These are phyloP conservation scores for Hemibagrus guttatus DNA, from an alignment of 2,797 vertebrate species.

Conservation along the genomic window DNA sequence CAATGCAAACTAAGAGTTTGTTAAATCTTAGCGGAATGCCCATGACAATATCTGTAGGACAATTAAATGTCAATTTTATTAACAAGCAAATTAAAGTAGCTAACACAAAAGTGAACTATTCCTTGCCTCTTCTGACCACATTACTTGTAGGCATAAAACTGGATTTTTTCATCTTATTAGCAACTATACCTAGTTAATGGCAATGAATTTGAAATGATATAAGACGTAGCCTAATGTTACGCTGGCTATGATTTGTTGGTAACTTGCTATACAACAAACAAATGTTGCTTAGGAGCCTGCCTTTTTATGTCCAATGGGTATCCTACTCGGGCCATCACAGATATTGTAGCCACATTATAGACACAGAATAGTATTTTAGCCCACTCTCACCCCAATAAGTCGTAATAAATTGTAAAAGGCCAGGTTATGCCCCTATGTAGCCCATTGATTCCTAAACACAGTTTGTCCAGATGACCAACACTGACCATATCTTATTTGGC, in stretches of 20 bases:
- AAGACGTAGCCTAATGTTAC: neutral
- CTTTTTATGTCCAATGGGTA: neutral
- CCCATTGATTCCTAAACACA: neutral
- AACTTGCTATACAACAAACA: neutral
- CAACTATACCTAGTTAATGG: neutral
- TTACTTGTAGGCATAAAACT: neutral
- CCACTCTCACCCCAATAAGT: neutral
- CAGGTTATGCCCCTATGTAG: neutral
- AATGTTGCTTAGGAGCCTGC: neutral
- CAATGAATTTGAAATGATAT: neutral
- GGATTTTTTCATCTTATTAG: neutral
- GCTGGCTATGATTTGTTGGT: neutral
- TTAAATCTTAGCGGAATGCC: neutral
- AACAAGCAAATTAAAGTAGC: neutral
- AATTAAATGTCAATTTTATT: neutral
- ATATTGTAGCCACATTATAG: neutral
- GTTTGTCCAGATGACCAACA: neutral
- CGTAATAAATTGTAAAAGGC: neutral
- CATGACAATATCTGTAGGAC: neutral
- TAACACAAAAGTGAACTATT: neutral
- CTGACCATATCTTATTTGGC: neutral
- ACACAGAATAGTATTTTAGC: neutral
- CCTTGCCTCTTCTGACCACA: neutral
- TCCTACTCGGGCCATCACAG: neutral
- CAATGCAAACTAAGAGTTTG: neutral